phyloP scores from a whole-genome alignment of 2,888 invertebrate species.

The Orthonevra nobilis region DNA sequence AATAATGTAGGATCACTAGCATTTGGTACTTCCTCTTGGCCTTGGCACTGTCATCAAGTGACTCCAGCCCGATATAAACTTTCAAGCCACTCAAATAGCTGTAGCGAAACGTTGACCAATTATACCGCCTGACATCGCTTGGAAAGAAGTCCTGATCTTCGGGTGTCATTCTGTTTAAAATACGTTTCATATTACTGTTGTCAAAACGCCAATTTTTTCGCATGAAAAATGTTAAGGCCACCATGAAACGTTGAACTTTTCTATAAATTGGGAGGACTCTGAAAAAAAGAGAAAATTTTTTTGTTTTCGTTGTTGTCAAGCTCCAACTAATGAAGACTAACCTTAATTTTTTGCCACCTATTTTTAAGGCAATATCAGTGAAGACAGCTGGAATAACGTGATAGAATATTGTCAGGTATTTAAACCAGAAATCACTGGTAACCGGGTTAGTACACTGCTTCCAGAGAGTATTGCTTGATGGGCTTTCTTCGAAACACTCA shows the following conservation, averaged over 20 bases:
- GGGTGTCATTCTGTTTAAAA: conserved; percentile 68
- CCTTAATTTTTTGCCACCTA: conserved; percentile 46
- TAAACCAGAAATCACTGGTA: conserved; percentile 53
- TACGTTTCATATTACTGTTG: conserved; percentile 70
- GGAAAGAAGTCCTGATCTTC: conserved; percentile 71
- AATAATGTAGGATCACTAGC: conserved; percentile 8
- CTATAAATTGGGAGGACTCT: conserved; percentile 71
- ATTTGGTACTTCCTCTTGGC: conserved; percentile 22
- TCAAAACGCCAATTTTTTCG: conserved; percentile 62
- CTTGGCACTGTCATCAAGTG: conserved; percentile 11
- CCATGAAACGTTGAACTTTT: conserved; percentile 69
- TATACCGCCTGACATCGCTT: conserved; percentile 65
- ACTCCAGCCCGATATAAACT: conserved; percentile 60
- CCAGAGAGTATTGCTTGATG: conserved; percentile 64
- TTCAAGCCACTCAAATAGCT: conserved; percentile 67
- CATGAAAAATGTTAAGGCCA: conserved; percentile 70
- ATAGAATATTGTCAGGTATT: conserved; percentile 69
- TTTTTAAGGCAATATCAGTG: conserved; percentile 55
- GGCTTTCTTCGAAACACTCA: conserved; percentile 29
- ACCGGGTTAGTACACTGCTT: conserved; percentile 63
- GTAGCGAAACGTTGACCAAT: conserved; percentile 53
- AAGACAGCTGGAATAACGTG: conserved; percentile 71
- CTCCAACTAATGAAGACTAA: neutral
- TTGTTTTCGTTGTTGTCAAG: no score
- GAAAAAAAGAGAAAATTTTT: neutral